Percentiles rank a stretch among this genome's conserved stretches.
These are phyloP conservation scores for Pachyuromys duprasi DNA, from an alignment of 2,797 vertebrate genomes.

Conservation along the genomic window DNA sequence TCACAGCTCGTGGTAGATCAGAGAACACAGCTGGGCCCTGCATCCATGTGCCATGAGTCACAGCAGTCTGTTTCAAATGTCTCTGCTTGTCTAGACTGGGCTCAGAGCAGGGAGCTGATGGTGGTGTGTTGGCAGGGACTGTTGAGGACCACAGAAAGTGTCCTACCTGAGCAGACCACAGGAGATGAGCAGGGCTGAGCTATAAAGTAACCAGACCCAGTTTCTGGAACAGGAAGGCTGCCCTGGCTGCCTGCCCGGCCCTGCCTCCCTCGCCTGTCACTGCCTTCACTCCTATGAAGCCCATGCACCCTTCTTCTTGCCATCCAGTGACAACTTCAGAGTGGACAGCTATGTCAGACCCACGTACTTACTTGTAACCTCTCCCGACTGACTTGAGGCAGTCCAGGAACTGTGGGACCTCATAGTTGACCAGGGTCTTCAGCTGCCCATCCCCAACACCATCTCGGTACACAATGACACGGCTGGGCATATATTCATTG, in stretches of 20 bases:
- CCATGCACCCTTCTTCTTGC: too few species aligned
- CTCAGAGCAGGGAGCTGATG: background rate
- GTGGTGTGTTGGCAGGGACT: background rate
- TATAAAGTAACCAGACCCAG: background rate
- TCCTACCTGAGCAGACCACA: background rate
- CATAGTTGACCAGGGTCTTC: slow-evolving; percentile 93
- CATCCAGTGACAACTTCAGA: background rate
- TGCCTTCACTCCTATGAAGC: background rate
- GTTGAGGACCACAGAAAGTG: background rate
- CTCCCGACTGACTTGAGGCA: slow-evolving; percentile 91
- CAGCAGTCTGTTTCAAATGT: background rate
- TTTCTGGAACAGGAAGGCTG: background rate
- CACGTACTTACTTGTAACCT: slow-evolving; percentile 91
- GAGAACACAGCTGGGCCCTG: background rate
- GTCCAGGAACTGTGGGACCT: slow-evolving; percentile 94
- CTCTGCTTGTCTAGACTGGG: background rate
- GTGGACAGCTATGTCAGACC: background rate
- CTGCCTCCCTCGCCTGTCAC: background rate
- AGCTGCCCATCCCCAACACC: slow-evolving; percentile 98
- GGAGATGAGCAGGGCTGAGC: background rate
- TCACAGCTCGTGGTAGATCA: background rate
- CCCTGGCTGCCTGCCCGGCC: background rate
- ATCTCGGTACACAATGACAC: slow-evolving; percentile 96
- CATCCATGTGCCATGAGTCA: background rate
- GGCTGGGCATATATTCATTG: slow-evolving; percentile 93